Evolutionary conservation across 1,140 invertebrate genomes (phyloP).

Genomic region (Macrobrachium nipponense): DNA sequence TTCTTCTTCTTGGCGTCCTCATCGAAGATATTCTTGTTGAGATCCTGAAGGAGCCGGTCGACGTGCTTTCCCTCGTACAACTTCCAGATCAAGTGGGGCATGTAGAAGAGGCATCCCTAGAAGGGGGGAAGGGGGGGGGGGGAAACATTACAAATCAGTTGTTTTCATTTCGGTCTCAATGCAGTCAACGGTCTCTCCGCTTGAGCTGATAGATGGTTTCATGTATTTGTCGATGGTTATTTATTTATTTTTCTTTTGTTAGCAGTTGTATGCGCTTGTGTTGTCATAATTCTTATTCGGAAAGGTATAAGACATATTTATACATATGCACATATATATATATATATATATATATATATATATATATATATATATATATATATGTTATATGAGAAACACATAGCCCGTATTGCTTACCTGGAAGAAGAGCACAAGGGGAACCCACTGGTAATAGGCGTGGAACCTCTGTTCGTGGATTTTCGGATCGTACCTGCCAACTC

Average conservation of each 20-base stretch:
- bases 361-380: slow-evolving; percentile 33
- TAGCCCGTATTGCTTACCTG: slow-evolving; percentile 70
- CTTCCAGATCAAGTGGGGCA: slow-evolving; percentile 93
- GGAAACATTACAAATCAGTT: no score
- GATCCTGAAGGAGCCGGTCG: slow-evolving; percentile 53
- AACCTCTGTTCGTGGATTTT: slow-evolving; percentile 54
- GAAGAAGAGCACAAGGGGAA: slow-evolving; percentile 93
- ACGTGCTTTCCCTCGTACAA: slow-evolving; percentile 79
- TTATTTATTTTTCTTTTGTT: no score
- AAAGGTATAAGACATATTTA: not conserved
- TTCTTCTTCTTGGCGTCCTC: slow-evolving; percentile 52
- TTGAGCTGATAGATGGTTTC: no score
- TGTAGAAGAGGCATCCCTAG: slow-evolving; percentile 86
- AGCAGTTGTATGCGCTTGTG: no score
- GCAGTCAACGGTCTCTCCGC: no score
- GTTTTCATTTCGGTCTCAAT: no score
- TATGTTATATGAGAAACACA: not conserved
- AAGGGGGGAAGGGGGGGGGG: not conserved
- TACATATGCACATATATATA: slow-evolving; percentile 24
- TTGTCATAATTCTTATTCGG: not conserved
- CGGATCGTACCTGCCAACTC: slow-evolving; percentile 38
- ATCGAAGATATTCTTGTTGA: slow-evolving; percentile 51
- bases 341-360: slow-evolving; percentile 44
- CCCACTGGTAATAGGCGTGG: slow-evolving; percentile 90
- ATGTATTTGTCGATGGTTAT: no score